Conservation (phyloP, 2,888 invertebrate species). For the Drosophila anomelani region DNA sequence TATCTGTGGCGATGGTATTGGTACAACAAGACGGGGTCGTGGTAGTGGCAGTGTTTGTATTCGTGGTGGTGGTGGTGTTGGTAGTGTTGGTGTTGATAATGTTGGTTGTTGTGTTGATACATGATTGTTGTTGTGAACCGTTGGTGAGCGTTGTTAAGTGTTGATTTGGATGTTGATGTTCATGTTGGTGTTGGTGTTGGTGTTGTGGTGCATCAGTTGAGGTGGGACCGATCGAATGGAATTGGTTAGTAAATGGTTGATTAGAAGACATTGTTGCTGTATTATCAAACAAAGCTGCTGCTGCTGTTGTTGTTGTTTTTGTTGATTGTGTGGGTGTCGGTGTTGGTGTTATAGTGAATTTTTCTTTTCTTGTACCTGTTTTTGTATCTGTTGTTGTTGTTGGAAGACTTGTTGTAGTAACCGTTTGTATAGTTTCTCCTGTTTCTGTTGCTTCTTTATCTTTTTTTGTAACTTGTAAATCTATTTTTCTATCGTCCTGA, state of each 20-base stretch:
- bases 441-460: conserved; percentile 3
- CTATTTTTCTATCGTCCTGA: not conserved
- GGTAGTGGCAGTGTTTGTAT: conserved; percentile 45
- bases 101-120: conserved; percentile 33
- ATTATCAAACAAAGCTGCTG: conserved; percentile 45
- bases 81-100: conserved; percentile 17
- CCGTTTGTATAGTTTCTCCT: not conserved
- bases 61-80: conserved; percentile 28
- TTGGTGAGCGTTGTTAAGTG: conserved; percentile 23
- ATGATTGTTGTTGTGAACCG: conserved; percentile 41
- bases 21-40: conserved; percentile 70
- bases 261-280: conserved; percentile 67
- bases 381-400: conserved; percentile 12
- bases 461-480: not conserved
- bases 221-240: conserved; percentile 67
- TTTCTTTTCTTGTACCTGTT: conserved; percentile 22
- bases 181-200: conserved; percentile 36
- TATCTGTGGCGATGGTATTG: conserved; percentile 82
- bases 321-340: conserved; percentile 7
- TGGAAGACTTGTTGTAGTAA: not conserved
- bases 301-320: conserved; percentile 38
- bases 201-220: conserved; percentile 58
- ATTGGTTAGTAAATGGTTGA: conserved; percentile 72
- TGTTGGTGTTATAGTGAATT: conserved; percentile 15
- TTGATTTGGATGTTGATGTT: conserved; percentile 33